These are phyloP conservation scores for Brachionus sp. DNA, from an alignment of 1,140 invertebrate species.

Conservation along the genomic window DNA sequence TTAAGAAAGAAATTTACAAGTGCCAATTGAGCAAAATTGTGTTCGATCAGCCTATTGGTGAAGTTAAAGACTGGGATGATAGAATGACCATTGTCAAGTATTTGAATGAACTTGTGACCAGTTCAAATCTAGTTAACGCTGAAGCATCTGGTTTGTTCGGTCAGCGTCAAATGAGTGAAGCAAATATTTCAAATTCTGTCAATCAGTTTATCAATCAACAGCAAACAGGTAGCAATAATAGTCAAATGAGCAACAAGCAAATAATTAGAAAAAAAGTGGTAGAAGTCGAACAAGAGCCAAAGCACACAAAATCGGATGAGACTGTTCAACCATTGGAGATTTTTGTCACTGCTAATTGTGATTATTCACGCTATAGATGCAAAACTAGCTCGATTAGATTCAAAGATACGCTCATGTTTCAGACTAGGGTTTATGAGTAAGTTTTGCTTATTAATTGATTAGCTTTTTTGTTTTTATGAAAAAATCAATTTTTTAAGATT, in stretches of 20 bases:
- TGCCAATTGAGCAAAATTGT: slow-evolving; percentile 56
- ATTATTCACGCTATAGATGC: slow-evolving; percentile 56
- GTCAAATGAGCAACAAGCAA: slow-evolving; percentile 47
- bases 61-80: slow-evolving; percentile 59
- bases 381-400: slow-evolving; percentile 53
- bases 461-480: too few species aligned
- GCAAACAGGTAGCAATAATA: slow-evolving; percentile 29
- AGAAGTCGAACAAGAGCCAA: slow-evolving; percentile 57
- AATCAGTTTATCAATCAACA: background rate
- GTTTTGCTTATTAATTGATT: slow-evolving; percentile 43
- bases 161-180: slow-evolving; percentile 30
- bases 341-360: slow-evolving; percentile 53
- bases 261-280: slow-evolving; percentile 53
- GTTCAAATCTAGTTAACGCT: background rate
- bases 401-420: slow-evolving; percentile 59
- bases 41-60: slow-evolving; percentile 55
- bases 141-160: slow-evolving; percentile 4
- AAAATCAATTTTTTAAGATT: too few species aligned
- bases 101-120: slow-evolving; percentile 50
- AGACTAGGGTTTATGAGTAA: slow-evolving; percentile 58
- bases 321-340: slow-evolving; percentile 52
- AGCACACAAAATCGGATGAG: slow-evolving; percentile 52
- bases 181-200: background rate
- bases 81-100: slow-evolving; percentile 56
- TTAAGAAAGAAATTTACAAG: slow-evolving; percentile 50